phyloP scores from a whole-genome alignment of 2,888 invertebrate genomes.

The Sialis fuliginosa region DNA sequence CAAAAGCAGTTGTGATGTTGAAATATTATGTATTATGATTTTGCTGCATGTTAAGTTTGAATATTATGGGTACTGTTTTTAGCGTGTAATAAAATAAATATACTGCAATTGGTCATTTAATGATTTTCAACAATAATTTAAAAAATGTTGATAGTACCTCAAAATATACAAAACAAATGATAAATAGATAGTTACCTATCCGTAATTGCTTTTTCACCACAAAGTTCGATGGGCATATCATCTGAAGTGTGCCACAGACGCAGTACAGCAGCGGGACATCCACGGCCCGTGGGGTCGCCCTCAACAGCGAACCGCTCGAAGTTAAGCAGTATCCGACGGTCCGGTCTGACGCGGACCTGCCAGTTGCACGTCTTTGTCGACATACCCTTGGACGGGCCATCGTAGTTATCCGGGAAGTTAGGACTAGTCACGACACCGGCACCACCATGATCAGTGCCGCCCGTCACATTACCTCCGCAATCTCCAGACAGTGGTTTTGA shows the following conservation, averaged over 20 bases:
- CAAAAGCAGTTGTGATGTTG: too few species aligned
- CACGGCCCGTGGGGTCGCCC: slow-evolving; percentile 80
- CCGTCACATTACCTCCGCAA: slow-evolving; percentile 79
- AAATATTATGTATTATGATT: too few species aligned
- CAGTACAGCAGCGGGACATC: slow-evolving; percentile 81
- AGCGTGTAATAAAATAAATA: too few species aligned
- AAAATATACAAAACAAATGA: too few species aligned
- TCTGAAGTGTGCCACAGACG: slow-evolving; percentile 74
- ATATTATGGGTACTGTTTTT: too few species aligned
- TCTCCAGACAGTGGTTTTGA: slow-evolving; percentile 81
- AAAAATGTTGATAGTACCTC: too few species aligned
- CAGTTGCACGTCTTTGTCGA: slow-evolving; percentile 90
- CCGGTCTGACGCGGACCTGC: slow-evolving; percentile 77
- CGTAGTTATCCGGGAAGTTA: slow-evolving; percentile 80
- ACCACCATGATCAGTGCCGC: slow-evolving; percentile 35
- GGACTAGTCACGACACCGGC: slow-evolving; percentile 77
- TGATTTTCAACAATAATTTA: too few species aligned
- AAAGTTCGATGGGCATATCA: slow-evolving; percentile 70
- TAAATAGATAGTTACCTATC: too few species aligned
- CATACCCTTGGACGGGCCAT: slow-evolving; percentile 57
- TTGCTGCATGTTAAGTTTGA: too few species aligned
- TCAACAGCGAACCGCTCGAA: slow-evolving; percentile 88
- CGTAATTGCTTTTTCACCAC: slow-evolving; percentile 62
- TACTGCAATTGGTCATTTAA: too few species aligned
- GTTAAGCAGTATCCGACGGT: slow-evolving; percentile 76